Percentiles rank a stretch among this genome's conserved stretches.
phyloP scores from a whole-genome alignment of 2,888 invertebrate genomes.

The Drosophila bunnanda region DNA sequence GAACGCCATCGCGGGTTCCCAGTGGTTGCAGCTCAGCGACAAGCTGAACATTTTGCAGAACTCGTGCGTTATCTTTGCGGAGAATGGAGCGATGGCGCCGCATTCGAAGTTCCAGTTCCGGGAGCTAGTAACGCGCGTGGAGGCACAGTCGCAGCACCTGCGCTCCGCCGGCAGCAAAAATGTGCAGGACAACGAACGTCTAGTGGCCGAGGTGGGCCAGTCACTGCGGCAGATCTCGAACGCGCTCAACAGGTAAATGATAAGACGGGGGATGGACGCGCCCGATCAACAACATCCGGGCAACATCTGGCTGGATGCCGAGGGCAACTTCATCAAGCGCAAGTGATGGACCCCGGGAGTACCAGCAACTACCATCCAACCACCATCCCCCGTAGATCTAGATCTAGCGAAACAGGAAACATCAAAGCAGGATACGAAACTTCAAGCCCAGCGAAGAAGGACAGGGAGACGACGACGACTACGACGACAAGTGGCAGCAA shows the following conservation, averaged over 20 bases:
- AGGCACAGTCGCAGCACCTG: slow-evolving; percentile 88
- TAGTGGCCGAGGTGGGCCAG: slow-evolving; percentile 88
- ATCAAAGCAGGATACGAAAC: slow-evolving; percentile 51
- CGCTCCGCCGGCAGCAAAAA: slow-evolving; percentile 90
- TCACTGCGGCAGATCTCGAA: slow-evolving; percentile 85
- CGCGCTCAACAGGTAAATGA: slow-evolving; percentile 85
- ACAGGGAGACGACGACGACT: slow-evolving; percentile 21
- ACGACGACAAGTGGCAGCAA: slow-evolving; percentile 25
- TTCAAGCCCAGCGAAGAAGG: slow-evolving; percentile 75
- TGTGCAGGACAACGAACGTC: slow-evolving; percentile 88
- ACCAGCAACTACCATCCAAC: slow-evolving; percentile 22
- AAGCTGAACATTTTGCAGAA: slow-evolving; percentile 92
- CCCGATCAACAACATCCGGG: slow-evolving; percentile 62
- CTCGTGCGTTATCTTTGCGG: slow-evolving; percentile 93
- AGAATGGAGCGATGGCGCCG: slow-evolving; percentile 90
- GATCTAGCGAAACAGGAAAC: slow-evolving; percentile 16
- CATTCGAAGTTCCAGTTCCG: slow-evolving; percentile 95
- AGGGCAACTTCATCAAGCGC: slow-evolving; percentile 82
- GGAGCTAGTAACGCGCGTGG: slow-evolving; percentile 89
- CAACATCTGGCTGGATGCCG: slow-evolving; percentile 80
- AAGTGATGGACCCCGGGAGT: slow-evolving; percentile 47
- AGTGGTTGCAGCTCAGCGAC: slow-evolving; percentile 92
- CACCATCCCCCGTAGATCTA: slow-evolving; percentile 43
- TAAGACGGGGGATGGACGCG: slow-evolving; percentile 82
- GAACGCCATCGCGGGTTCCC: slow-evolving; percentile 86